Evolutionary conservation across 2,888 invertebrate genomes (phyloP).

Genomic region (Acheta domesticus): DNA sequence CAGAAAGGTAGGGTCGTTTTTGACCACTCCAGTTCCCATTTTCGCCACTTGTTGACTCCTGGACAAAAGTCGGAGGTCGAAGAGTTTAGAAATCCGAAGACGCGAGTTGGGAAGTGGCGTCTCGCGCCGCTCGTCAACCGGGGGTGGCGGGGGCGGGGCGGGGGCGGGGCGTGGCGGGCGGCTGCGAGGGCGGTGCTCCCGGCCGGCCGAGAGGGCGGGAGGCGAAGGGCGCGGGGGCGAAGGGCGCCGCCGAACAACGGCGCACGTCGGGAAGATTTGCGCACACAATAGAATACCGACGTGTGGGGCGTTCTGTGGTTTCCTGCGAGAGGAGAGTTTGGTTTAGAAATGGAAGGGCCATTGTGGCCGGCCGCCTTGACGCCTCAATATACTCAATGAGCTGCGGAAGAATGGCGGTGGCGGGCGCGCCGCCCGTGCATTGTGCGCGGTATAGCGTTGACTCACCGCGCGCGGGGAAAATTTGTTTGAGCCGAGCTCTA

Average conservation of each 20-base stretch:
- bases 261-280: neutral
- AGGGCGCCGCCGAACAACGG: neutral
- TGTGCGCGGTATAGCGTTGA: neutral
- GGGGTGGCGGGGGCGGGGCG: too few relatives aligned
- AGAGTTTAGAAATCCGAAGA: too few relatives aligned
- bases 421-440: neutral
- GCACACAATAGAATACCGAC: neutral
- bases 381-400: slow-evolving; percentile 18
- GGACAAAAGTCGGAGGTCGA: too few relatives aligned
- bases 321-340: neutral
- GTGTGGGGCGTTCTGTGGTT: slow-evolving; percentile 1
- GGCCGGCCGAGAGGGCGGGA: neutral
- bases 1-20: too few relatives aligned
- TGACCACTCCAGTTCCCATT: too few relatives aligned
- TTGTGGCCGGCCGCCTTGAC: slow-evolving; percentile 10
- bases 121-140: too few relatives aligned
- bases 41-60: too few relatives aligned
- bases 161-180: neutral
- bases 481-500: neutral
- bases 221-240: neutral
- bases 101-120: too few relatives aligned
- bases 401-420: neutral
- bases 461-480: neutral
- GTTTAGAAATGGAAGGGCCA: neutral
- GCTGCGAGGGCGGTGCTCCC: neutral